These are phyloP conservation scores for Zeugodacus cucurbitae DNA, from an alignment of 1,140 invertebrate genomes.

Conservation along the genomic window DNA sequence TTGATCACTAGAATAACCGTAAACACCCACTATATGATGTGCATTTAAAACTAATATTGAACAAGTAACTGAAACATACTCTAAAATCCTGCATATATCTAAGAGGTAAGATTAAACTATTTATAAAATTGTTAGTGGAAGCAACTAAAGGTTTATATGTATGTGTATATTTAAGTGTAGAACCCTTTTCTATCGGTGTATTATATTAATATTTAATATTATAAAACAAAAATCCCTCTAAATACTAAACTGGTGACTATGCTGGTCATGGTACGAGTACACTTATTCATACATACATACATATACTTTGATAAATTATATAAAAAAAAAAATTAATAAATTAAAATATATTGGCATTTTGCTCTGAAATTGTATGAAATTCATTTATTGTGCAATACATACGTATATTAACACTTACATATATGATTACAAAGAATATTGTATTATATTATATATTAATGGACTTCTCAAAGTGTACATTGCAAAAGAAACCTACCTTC, in stretches of 20 bases:
- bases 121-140: neutral
- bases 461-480: neutral
- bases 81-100: no score
- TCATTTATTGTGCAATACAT: neutral
- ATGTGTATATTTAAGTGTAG: neutral
- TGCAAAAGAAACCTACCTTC: neutral
- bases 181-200: constrained; percentile 11
- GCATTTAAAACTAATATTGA: no score
- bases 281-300: no score
- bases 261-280: constrained; percentile 5
- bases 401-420: neutral
- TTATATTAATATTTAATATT: neutral
- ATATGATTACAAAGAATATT: neutral
- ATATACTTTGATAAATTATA: neutral
- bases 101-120: no score
- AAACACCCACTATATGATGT: no score
- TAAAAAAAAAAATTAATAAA: neutral
- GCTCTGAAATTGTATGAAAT: neutral
- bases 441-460: neutral
- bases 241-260: constrained; percentile 13
- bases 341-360: neutral
- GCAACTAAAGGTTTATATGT: neutral
- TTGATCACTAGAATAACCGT: no score
- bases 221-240: neutral
- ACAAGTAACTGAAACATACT: no score